Conservation (phyloP, 2,888 invertebrate species). For the Maniola hyperantus region DNA sequence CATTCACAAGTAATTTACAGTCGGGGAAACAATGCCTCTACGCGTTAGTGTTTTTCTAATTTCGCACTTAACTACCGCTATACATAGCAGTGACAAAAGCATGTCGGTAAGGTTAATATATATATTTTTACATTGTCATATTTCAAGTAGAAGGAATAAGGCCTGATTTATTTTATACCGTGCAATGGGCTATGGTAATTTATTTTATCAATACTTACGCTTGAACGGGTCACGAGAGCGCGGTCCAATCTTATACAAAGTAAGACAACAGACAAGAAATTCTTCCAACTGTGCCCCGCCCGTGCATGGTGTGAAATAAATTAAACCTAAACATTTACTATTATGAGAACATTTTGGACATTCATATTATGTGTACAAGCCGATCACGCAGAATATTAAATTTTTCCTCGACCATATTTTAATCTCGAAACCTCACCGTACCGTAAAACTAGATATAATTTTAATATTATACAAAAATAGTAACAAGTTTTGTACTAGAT, state of each 20-base stretch:
- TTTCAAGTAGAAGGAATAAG: neutral
- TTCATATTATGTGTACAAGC: no score
- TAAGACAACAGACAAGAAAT: no score
- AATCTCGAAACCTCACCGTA: constrained; percentile 52
- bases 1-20: constrained; percentile 44
- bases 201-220: no score
- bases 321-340: no score
- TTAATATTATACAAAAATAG: constrained; percentile 80
- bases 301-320: no score
- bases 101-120: constrained; percentile 2
- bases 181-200: no score
- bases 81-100: constrained; percentile 6
- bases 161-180: no score
- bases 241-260: no score
- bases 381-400: constrained; percentile 20
- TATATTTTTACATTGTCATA: neutral
- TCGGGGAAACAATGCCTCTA: constrained; percentile 50
- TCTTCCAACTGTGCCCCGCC: no score
- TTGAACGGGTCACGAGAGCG: no score
- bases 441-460: constrained; percentile 72
- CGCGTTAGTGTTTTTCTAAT: constrained; percentile 2
- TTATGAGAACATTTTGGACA: no score
- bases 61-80: constrained; percentile 16
- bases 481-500: constrained; percentile 81
- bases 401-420: constrained; percentile 51